phyloP scores from a whole-genome alignment of 2,797 vertebrate genomes.

The Chelonia mydas region DNA sequence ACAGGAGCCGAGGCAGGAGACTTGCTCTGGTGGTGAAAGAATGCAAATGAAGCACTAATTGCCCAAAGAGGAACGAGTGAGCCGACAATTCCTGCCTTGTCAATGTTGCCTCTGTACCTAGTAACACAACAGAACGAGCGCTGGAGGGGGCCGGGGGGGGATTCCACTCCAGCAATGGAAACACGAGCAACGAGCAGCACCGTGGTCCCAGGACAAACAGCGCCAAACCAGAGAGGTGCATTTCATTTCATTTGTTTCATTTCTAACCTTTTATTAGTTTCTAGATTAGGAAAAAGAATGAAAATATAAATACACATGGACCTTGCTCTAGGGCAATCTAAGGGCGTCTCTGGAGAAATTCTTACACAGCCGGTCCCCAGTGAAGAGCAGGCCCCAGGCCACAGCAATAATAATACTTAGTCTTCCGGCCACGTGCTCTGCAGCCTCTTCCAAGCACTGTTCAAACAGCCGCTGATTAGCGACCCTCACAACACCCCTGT shows the following conservation, averaged over 20 bases:
- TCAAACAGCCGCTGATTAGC: not conserved
- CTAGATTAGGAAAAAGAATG: not conserved
- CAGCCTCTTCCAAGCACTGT: not conserved
- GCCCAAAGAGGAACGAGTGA: not conserved
- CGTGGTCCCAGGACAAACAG: accelerated
- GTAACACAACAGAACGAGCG: not conserved
- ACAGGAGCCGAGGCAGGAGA: not conserved
- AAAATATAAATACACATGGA: not conserved
- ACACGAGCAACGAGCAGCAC: not conserved
- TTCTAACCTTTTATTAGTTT: not conserved
- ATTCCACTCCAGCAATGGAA: not conserved
- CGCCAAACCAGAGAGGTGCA: accelerated
- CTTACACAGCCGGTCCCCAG: not conserved
- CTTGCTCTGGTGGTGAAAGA: not conserved
- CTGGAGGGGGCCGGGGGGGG: not conserved
- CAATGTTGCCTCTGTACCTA: not conserved
- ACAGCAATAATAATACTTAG: not conserved
- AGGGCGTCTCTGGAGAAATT: not conserved
- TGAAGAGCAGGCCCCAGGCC: not conserved
- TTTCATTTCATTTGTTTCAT: accelerated
- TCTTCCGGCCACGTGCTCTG: not conserved
- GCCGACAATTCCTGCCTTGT: not conserved
- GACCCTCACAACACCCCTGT: not conserved
- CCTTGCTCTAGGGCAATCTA: accelerated
- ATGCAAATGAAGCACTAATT: not conserved